Evolutionary conservation across 2,797 vertebrate species (phyloP).

Genomic region (Brachyalestes nurse): DNA sequence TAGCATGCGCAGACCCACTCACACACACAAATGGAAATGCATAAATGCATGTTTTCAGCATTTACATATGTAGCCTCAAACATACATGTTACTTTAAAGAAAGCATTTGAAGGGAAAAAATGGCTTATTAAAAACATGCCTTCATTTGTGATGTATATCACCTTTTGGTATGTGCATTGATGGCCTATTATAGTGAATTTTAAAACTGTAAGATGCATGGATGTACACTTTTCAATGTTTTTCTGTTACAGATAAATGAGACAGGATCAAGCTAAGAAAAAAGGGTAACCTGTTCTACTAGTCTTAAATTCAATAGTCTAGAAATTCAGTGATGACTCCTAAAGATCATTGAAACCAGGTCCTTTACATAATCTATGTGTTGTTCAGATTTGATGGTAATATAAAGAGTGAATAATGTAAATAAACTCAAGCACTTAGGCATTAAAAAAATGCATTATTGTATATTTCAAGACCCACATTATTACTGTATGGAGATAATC

Average conservation of each 20-base stretch:
- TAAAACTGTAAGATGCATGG: not conserved
- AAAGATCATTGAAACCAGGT: too few relatives aligned
- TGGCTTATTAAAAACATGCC: not conserved
- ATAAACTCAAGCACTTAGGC: too few relatives aligned
- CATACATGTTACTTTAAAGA: constrained; percentile 42
- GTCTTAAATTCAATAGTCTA: not conserved
- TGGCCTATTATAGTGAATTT: constrained; percentile 18
- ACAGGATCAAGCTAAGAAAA: not conserved
- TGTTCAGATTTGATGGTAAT: too few relatives aligned
- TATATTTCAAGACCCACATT: too few relatives aligned
- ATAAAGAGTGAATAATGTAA: too few relatives aligned
- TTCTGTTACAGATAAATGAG: not conserved
- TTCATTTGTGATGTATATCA: not conserved
- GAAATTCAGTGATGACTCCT: not conserved
- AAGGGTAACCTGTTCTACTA: not conserved
- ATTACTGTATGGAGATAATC: too few relatives aligned
- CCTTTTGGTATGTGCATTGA: constrained; percentile 10
- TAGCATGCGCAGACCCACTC: constrained; percentile 60
- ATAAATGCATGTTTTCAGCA: constrained; percentile 59
- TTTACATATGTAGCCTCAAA: constrained; percentile 27
- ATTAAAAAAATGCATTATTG: too few relatives aligned
- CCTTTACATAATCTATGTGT: too few relatives aligned
- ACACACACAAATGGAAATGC: constrained; percentile 50
- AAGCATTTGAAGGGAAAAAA: not conserved
- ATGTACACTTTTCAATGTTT: not conserved